Conservation (phyloP, 2,797 vertebrate genomes). For the Enteromius radiatus region DNA sequence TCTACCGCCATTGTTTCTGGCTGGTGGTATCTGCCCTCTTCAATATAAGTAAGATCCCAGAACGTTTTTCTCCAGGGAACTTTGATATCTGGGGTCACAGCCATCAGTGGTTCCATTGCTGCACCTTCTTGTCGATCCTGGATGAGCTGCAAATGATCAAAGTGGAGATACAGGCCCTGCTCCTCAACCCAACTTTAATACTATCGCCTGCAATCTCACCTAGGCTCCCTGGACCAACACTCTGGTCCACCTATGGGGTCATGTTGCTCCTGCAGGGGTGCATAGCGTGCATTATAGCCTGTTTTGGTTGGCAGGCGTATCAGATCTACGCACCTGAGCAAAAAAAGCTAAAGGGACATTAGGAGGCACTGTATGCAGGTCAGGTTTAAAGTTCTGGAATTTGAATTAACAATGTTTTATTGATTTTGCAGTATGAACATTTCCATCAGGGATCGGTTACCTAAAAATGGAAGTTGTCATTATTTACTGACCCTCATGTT, state of each 20-base stretch:
- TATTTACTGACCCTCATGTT: not conserved
- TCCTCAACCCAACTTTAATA: conserved; percentile 67
- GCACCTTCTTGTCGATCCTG: conserved; percentile 83
- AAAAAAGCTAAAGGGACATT: conserved; percentile 64
- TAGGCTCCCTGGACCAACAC: conserved; percentile 68
- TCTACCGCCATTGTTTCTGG: conserved; percentile 83
- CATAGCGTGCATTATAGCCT: conserved; percentile 76
- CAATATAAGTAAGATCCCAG: conserved; percentile 83
- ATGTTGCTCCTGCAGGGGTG: conserved; percentile 80
- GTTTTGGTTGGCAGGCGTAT: conserved; percentile 76
- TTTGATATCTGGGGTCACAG: conserved; percentile 85
- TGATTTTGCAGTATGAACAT: not conserved
- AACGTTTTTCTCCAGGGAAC: conserved; percentile 76
- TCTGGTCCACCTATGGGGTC: conserved; percentile 78
- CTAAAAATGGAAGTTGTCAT: not conserved
- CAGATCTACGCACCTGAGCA: conserved; percentile 68
- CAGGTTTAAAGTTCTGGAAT: not conserved
- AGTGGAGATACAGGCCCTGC: conserved; percentile 74
- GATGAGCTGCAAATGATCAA: conserved; percentile 84
- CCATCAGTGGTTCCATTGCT: conserved; percentile 85
- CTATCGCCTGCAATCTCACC: conserved; percentile 54
- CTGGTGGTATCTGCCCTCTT: conserved; percentile 79
- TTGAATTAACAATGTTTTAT: not conserved
- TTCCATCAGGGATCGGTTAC: not conserved
- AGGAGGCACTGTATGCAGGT: conserved; percentile 51